A percentile compares a stretch with the other conserved stretches of the same genome.
phyloP scores from a whole-genome alignment of 2,888 invertebrate genomes.

The Caenorhabditis imperialis region DNA sequence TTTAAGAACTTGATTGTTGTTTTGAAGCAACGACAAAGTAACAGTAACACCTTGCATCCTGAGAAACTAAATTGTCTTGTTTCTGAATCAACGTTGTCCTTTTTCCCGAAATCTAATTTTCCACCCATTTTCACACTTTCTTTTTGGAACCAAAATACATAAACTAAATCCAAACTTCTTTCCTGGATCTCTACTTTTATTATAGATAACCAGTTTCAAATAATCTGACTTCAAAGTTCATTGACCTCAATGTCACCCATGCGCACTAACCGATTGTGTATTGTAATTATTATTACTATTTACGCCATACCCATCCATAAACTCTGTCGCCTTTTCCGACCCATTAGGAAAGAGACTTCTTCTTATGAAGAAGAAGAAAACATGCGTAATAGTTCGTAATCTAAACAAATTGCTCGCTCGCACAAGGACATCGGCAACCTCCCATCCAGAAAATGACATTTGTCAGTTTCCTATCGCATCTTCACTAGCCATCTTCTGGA shows the following conservation, averaged over 20 bases:
- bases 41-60: no score
- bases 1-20: no score
- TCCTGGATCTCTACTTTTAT: conserved; percentile 8
- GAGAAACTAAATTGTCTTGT: background rate
- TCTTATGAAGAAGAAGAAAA: conserved; percentile 11
- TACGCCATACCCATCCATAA: conserved; percentile 17
- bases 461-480: conserved; percentile 48
- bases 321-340: conserved; percentile 13
- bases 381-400: conserved; percentile 26
- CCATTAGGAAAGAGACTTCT: background rate
- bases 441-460: conserved; percentile 52
- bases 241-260: conserved; percentile 45
- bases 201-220: conserved; percentile 7
- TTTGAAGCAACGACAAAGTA: no score
- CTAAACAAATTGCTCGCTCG: conserved; percentile 48
- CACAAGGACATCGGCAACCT: conserved; percentile 28
- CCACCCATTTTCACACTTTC: background rate
- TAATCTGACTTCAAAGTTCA: no score
- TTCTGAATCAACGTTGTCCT: background rate
- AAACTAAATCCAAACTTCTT: conserved; percentile 31
- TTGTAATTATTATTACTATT: conserved; percentile 29
- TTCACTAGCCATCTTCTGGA: background rate
- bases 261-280: conserved; percentile 28
- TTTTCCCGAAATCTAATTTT: background rate
- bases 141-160: background rate